Conservation (phyloP, 1,140 invertebrate genomes). For the Bathynomus jamesi region DNA sequence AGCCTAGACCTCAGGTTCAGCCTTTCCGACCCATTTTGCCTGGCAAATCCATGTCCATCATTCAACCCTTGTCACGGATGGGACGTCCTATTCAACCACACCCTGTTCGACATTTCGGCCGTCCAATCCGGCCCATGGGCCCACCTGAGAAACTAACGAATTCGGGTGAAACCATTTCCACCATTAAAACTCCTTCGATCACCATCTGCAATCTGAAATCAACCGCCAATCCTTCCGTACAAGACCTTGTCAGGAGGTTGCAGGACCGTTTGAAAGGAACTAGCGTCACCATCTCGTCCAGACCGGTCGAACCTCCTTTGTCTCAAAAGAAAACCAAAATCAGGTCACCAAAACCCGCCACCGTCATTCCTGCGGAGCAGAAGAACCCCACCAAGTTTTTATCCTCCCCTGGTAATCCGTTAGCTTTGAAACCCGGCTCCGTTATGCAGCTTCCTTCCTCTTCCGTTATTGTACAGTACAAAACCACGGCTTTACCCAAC, state of each 20-base stretch:
- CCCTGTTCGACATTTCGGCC: no score
- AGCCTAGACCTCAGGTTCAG: not conserved
- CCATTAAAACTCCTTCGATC: not conserved
- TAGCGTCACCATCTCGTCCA: not conserved
- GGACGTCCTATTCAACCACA: not conserved
- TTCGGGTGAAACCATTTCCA: no score
- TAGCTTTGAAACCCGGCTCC: not conserved
- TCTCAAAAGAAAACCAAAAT: not conserved
- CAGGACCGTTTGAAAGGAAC: not conserved
- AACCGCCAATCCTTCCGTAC: not conserved
- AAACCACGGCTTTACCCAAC: no score
- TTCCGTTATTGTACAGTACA: no score
- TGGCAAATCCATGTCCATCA: not conserved
- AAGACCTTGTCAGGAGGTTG: not conserved
- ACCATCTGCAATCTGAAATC: not conserved
- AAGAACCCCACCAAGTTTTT: not conserved
- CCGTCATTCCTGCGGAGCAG: not conserved
- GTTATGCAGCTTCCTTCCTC: not conserved
- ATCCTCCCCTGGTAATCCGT: not conserved
- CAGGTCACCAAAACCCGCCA: not conserved
- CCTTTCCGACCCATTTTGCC: not conserved
- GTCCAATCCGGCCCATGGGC: not conserved
- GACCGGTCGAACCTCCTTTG: not conserved
- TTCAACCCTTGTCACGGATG: not conserved
- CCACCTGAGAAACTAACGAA: not conserved